Evolutionary conservation across 2,888 invertebrate species (phyloP), one percentile per base, ranked within the genome.

Genomic region (Polyommatus iphigenia): DNA sequence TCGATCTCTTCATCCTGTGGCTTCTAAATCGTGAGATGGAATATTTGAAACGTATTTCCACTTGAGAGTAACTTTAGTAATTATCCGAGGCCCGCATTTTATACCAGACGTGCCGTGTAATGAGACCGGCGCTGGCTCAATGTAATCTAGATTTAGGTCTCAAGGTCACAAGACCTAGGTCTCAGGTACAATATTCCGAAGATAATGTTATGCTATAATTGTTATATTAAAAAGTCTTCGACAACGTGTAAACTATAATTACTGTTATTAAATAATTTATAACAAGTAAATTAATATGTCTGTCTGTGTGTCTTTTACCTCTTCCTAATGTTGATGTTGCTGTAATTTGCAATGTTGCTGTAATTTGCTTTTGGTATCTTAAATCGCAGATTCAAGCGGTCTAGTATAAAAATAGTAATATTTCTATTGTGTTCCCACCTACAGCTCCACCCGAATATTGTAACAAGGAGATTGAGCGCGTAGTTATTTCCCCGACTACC

Each of bases 71-170:
- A 75, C 75, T 75, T 75, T 75, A n/a, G 54, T 29, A 18, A 75
- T 54, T 46, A 73, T 75, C 24, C 15, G 29, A 29, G 29, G 50
- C 50, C 18, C 75, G 18, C 75, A 24, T 75, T 72, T 29, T 75
- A 54, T 50, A 75, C 3, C 20, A 75, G 75, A 54, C 54, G 32
- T 50, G 75, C 24, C 75, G 18, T 75, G 54, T 54, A 75, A 75
- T 54, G 75, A 50, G 50, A 75, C 46, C 18, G 54, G 54, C 54
- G 54, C 54, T 4, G 54, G 54, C 54, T 54, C 18, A 10, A 46
- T 15, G 7, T 2, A 50, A 24, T 54, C 54, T 75, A 75, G 75
- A 50, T 50, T 75, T 7, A 29, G 18, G 50, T 24, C 54, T 54
- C 15, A 75, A 50, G 50, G 29, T 24, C 29, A 29, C 15, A 24